A percentile compares a stretch with the other conserved stretches of the same genome.
Evolutionary conservation across 1,140 invertebrate genomes (phyloP).

Genomic region (Zeugodacus cucurbitae): DNA sequence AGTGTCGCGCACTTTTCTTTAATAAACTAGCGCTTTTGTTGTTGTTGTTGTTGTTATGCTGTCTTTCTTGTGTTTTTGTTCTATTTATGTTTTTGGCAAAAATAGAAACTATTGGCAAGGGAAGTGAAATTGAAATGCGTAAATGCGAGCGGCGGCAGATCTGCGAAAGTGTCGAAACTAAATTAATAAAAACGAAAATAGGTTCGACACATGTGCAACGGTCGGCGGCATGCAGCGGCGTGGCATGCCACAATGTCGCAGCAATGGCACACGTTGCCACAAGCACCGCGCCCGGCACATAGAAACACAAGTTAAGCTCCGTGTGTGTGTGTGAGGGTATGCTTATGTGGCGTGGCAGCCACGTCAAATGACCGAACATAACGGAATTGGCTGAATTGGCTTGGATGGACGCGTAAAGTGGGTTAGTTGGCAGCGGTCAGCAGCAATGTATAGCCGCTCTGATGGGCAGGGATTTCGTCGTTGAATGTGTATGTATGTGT

Average conservation of each 20-base stretch:
- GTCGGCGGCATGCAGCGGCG: neutral
- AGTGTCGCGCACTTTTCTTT: neutral
- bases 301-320: neutral
- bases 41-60: neutral
- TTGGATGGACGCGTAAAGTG: neutral
- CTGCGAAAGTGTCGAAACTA: constrained; percentile 14
- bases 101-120: neutral
- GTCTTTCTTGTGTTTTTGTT: neutral
- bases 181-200: constrained; percentile 37
- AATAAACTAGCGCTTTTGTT: neutral
- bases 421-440: constrained; percentile 19
- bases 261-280: neutral
- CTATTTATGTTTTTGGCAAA: neutral
- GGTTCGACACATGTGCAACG: constrained; percentile 20
- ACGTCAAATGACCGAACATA: neutral
- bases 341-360: neutral
- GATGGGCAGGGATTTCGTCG: neutral
- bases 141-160: neutral
- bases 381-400: neutral
- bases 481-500: neutral
- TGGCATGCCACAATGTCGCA: constrained; percentile 9
- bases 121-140: constrained; percentile 36
- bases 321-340: neutral
- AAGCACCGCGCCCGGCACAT: neutral
- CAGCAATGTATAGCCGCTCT: neutral